Base-by-base conservation (phyloP, 1,140 invertebrate species). In the Cydia strobilella region DNA sequence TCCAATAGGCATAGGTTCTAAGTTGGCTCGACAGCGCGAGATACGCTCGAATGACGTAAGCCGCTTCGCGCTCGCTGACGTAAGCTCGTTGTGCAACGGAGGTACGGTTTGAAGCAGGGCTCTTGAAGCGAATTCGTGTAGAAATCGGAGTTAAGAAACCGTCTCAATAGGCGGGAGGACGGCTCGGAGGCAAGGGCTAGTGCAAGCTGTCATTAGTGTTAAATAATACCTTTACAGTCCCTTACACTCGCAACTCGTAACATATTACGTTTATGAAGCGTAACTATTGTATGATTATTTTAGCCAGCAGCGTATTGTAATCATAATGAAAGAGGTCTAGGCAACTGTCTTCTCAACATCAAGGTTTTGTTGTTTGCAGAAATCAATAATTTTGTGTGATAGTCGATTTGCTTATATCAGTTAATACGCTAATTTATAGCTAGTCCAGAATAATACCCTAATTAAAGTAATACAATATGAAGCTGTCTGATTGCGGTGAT, bases 21-120 rank as follows among this genome's bases (percentile, higher is more conserved):
- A 81, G 72, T 85, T 90, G 59, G 81, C 77, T 75, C 82, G 86
- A 54, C 80, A 79, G 63, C 72, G 74, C 74, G 62, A 77, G 79
- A 83, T 79, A 84, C 85, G 85, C 86, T 85, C 80, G 87, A 88
- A 90, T 93, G 91, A 93, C 91, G 91, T 93, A 93, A 93, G 88
- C 90, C 86, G 88, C 85, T 87, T 81, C 86, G 86, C 86, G 87
- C 87, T 87, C 84, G 91, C 90, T 93, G 91, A 93, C 91, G 90
- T 93, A 93, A 93, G 90, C 90, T 90, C 86, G 91, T 93, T 93
- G 89, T 93, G 91, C 91, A 93, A 91, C 88, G 89, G 77, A 91
- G 88, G 89, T 90, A 91, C 88, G 83, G 85, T 89, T 84, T 91
- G 84, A 91, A 91, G 88, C 90, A 87, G 85, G 82, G 86, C 90